phyloP scores from a whole-genome alignment of 1,140 invertebrate species.

The Drosophila malerkotliana region DNA sequence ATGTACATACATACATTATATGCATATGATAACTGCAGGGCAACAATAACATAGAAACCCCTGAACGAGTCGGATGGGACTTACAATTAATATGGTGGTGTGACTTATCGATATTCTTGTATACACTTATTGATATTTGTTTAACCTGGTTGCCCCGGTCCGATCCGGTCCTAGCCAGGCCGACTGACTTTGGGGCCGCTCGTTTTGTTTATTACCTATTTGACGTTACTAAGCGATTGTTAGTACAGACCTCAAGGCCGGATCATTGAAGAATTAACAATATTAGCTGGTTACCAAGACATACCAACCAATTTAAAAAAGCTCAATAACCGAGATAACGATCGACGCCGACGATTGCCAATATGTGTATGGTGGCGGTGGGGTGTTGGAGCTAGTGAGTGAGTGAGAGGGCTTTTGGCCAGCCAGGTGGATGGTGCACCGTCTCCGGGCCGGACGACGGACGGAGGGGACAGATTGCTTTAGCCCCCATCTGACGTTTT shows the following conservation, averaged over 20 bases:
- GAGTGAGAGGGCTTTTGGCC: background rate
- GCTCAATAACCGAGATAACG: background rate
- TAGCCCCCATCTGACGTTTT: constrained; percentile 44
- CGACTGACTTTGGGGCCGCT: background rate
- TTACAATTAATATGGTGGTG: background rate
- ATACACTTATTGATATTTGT: constrained; percentile 76
- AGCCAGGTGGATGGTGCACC: constrained; percentile 20
- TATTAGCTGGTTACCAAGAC: too few relatives aligned
- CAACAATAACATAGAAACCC: background rate
- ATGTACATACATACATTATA: background rate
- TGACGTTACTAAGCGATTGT: constrained; percentile 83
- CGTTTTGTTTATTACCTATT: constrained; percentile 82
- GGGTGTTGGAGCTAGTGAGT: background rate
- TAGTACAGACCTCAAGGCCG: constrained; percentile 62
- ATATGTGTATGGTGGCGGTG: background rate
- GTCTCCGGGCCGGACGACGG: constrained; percentile 5
- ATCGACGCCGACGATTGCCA: background rate
- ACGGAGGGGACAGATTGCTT: constrained; percentile 38
- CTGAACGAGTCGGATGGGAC: too few relatives aligned
- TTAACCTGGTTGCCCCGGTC: constrained; percentile 48
- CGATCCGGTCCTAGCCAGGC: background rate
- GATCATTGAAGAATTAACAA: background rate
- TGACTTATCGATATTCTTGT: constrained; percentile 47
- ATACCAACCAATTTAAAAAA: too few relatives aligned
- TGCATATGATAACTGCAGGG: constrained; percentile 28